These are phyloP conservation scores for Odontocerum albicorne DNA, from an alignment of 2,888 invertebrate species.

Conservation along the genomic window DNA sequence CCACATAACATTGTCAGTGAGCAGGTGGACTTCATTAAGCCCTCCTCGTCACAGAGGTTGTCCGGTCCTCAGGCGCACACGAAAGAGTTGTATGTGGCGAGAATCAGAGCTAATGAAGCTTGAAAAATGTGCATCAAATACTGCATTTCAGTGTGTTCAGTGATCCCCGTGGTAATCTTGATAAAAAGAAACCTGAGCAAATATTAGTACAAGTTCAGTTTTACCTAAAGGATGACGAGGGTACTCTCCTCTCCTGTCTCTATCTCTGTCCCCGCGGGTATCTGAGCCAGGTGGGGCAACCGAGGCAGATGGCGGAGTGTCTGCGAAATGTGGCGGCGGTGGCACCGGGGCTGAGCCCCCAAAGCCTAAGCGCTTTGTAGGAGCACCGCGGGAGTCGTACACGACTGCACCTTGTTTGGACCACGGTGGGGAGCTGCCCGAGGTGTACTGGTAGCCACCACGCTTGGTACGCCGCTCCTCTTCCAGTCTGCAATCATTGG, in stretches of 20 bases:
- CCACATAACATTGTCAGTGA: no score
- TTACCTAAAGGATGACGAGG: slow-evolving; percentile 45
- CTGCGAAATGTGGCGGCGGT: slow-evolving; percentile 41
- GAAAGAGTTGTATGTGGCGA: no score
- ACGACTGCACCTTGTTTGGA: not conserved
- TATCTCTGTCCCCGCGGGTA: slow-evolving; percentile 44
- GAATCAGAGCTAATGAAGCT: no score
- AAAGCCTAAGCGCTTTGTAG: not conserved
- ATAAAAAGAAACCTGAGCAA: no score
- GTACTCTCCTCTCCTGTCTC: slow-evolving; percentile 45
- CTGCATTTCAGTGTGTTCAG: no score
- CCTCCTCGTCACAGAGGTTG: no score
- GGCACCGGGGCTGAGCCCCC: slow-evolving; percentile 6
- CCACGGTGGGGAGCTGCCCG: slow-evolving; percentile 12
- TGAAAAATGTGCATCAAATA: no score
- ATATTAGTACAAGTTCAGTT: no score
- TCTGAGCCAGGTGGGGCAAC: not conserved
- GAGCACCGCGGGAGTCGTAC: slow-evolving; percentile 9
- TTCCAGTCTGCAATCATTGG: slow-evolving; percentile 54
- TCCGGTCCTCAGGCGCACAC: no score
- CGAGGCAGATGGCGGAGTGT: slow-evolving; percentile 42
- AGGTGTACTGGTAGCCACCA: slow-evolving; percentile 37
- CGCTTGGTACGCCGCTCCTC: slow-evolving; percentile 60
- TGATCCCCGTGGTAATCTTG: no score
- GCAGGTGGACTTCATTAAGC: no score